Conservation (phyloP, 2,797 vertebrate genomes). For the Phrynocephalus forsythii region DNA sequence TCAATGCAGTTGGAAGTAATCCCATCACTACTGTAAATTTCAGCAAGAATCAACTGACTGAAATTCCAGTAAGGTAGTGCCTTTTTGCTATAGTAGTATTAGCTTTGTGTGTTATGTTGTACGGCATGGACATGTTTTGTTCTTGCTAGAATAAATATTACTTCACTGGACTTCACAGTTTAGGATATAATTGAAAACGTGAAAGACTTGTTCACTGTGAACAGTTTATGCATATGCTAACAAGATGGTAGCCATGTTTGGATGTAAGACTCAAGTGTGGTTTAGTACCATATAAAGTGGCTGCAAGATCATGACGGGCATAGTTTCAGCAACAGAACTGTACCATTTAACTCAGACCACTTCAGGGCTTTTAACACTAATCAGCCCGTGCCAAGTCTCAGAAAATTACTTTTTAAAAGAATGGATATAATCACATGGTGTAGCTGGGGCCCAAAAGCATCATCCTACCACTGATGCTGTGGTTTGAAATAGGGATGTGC, state of each 20-base stretch:
- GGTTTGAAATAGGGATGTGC: too few relatives aligned
- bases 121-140: neutral
- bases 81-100: neutral
- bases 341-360: neutral
- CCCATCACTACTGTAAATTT: slow-evolving; percentile 84
- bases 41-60: slow-evolving; percentile 91
- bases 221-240: neutral
- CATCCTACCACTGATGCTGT: too few relatives aligned
- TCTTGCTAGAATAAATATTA: neutral
- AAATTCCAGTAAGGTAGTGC: slow-evolving; percentile 87
- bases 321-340: neutral
- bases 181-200: fast-evolving
- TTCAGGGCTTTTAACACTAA: neutral
- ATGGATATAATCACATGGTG: neutral
- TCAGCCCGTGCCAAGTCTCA: neutral
- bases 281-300: neutral
- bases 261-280: neutral
- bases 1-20: slow-evolving; percentile 80
- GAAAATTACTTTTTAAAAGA: neutral
- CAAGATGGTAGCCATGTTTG: neutral
- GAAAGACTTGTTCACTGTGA: fast-evolving
- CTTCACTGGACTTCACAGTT: neutral
- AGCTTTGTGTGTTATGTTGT: fast-evolving
- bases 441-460: neutral
- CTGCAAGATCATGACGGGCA: neutral